These are phyloP conservation scores for Pachyrhynchus sulphureomaculatus DNA, from an alignment of 1,140 invertebrate species.

Conservation along the genomic window DNA sequence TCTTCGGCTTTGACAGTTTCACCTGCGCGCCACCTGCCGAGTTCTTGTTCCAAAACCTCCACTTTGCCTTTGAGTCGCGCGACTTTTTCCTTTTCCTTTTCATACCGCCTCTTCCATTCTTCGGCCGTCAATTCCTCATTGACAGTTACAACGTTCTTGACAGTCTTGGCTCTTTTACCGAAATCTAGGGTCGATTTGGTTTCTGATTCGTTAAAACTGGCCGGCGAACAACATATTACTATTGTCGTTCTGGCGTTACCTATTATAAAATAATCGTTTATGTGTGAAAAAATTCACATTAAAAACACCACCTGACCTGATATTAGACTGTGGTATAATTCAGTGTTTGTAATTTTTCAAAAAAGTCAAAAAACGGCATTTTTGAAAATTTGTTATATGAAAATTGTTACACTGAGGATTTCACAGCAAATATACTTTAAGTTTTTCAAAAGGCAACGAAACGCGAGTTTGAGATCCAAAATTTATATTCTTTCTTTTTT, in stretches of 20 bases:
- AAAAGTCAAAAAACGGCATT: too few relatives aligned
- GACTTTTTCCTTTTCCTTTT: conserved; percentile 96
- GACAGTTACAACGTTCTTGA: conserved; percentile 98
- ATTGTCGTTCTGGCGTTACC: conserved; percentile 96
- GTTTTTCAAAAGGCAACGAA: too few relatives aligned
- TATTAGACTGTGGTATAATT: too few relatives aligned
- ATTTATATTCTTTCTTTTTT: too few relatives aligned
- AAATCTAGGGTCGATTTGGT: conserved; percentile 99
- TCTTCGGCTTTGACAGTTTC: conserved; percentile 91
- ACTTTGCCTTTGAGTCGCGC: conserved; percentile 80
- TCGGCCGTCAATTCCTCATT: conserved; percentile 99
- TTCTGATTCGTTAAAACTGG: conserved; percentile 99
- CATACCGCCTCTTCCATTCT: conserved; percentile 98
- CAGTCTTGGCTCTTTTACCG: conserved; percentile 97
- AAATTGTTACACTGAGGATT: too few relatives aligned
- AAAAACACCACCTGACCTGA: too few relatives aligned
- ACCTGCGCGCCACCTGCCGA: conserved; percentile 84
- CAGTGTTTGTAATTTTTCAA: too few relatives aligned
- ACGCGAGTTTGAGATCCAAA: too few relatives aligned
- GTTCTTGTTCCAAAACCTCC: conserved; percentile 85
- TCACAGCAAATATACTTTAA: too few relatives aligned
- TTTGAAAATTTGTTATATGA: too few relatives aligned
- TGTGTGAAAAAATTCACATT: too few relatives aligned
- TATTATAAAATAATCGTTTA: not conserved
- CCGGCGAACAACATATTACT: conserved; percentile 99